Evolutionary conservation across 2,113 vertebrate species (phyloP).

Genomic region (Microtus ochrogaster): DNA sequence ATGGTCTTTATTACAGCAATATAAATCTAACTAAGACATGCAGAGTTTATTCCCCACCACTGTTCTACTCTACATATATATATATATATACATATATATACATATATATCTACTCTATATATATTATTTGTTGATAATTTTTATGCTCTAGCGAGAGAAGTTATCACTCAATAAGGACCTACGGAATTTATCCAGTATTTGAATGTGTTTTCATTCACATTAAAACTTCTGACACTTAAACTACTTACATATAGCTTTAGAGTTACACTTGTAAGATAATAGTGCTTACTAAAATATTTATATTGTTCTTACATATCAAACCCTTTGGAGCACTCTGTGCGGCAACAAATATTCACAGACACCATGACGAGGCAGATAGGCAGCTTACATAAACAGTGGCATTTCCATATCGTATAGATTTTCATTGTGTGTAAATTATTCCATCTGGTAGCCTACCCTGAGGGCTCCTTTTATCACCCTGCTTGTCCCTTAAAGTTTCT

Average conservation of each 20-base stretch:
- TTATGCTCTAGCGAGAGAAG: not conserved
- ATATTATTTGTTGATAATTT: not conserved
- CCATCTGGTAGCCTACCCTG: constrained; percentile 70
- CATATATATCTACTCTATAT: not conserved
- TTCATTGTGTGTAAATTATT: constrained; percentile 63
- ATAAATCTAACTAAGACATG: not conserved
- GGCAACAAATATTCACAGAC: constrained; percentile 15
- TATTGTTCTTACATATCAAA: constrained; percentile 30
- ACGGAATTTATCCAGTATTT: not conserved
- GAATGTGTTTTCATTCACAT: constrained; percentile 35
- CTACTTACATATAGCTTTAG: constrained; percentile 28
- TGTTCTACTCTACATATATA: not conserved
- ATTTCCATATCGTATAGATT: constrained; percentile 60
- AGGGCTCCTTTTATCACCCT: constrained; percentile 73
- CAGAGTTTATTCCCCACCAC: constrained; percentile 32
- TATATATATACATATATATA: not conserved
- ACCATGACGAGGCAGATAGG: constrained; percentile 3
- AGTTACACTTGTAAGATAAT: constrained; percentile 40
- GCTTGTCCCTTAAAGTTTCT: constrained; percentile 71
- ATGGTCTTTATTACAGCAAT: not conserved
- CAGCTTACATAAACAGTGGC: constrained; percentile 53
- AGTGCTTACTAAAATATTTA: constrained; percentile 37
- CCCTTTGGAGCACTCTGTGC: constrained; percentile 37
- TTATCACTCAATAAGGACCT: not conserved
- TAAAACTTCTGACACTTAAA: constrained; percentile 33